Conservation (phyloP, 92 coral and sea anemone genomes). For the Pocillopora meandrina region DNA sequence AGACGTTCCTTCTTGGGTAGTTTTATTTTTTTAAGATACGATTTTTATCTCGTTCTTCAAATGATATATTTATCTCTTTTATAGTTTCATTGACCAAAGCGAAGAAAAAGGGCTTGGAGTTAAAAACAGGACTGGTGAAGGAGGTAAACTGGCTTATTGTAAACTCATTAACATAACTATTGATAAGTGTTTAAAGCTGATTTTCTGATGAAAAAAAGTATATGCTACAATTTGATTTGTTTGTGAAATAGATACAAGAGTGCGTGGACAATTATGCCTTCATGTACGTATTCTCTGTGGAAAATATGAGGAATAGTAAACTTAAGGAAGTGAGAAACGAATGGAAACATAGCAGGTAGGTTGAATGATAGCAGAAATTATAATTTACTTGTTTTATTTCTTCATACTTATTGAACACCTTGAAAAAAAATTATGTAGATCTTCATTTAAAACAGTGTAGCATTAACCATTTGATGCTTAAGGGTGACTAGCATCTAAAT, state of each 20-base stretch:
- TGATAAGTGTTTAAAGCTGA: neutral
- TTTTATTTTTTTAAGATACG: too few species aligned
- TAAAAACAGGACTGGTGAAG: conserved; percentile 83
- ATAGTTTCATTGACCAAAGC: conserved; percentile 89
- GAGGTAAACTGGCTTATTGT: conserved; percentile 57
- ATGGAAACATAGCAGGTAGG: conserved; percentile 97
- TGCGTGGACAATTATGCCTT: conserved; percentile 89
- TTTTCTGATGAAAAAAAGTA: neutral
- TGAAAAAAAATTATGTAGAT: too few species aligned
- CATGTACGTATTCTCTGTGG: conserved; percentile 93
- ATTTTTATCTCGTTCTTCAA: too few species aligned
- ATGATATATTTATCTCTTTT: neutral
- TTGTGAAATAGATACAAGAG: conserved; percentile 69
- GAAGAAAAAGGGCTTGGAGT: conserved; percentile 90
- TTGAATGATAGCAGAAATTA: neutral
- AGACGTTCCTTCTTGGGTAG: too few species aligned
- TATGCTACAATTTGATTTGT: neutral
- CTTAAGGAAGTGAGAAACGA: conserved; percentile 91
- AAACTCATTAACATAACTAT: neutral
- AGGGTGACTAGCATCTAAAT: too few species aligned
- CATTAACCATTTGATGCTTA: too few species aligned
- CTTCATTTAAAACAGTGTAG: too few species aligned
- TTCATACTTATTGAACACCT: too few species aligned
- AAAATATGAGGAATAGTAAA: conserved; percentile 96
- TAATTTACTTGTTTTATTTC: neutral